Evolutionary conservation across 2,888 invertebrate genomes (phyloP), one percentile per base, ranked within the genome.

Genomic region (Ptilodon capucinus): DNA sequence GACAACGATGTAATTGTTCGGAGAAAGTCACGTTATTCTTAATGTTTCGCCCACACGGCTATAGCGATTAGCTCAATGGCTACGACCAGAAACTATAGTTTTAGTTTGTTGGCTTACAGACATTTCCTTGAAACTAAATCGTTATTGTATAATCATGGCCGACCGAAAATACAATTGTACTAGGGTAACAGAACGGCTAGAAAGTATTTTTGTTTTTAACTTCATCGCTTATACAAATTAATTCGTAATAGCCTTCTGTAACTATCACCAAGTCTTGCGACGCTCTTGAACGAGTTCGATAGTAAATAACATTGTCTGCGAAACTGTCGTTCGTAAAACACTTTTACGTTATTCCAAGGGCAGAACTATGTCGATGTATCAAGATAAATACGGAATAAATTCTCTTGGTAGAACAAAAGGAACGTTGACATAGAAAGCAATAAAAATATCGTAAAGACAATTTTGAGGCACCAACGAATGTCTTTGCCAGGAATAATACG

Each of bases 401-500:
- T 71, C 32, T 35, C 41, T 47, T 60, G 57, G 51, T 42, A 44
- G 51, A 47, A 55, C 59, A 56, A 48, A 45, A 52, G 47, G 30
- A 46, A 47, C 42, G 57, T 57, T 57, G 63, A 63, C 59, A 54
- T 62, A 70, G 30, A 41, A 42, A 38, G 51, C 42, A 55, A 54
- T 76, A 76, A 78, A 74, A 74, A 66, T 68, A 72, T 74, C 70
- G 61, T 68, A 72, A 71, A 75, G 45, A 61, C 56, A 56, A 46
- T 57, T 58, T 56, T 40, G 32, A 47, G 49, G 34, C 42, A 13
- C 11, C 42, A 16, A 7, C 19, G 7, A 38, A n/a, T 4, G 23
- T 2, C 21, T 44, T 14, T 9, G 36, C 25, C 44, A 39, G 7
- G 25, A 46, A 46, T 40, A 40, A 42, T 40, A 25, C 28, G 38